phyloP scores from a whole-genome alignment of 2,797 vertebrate genomes.

The Molossus molossus region DNA sequence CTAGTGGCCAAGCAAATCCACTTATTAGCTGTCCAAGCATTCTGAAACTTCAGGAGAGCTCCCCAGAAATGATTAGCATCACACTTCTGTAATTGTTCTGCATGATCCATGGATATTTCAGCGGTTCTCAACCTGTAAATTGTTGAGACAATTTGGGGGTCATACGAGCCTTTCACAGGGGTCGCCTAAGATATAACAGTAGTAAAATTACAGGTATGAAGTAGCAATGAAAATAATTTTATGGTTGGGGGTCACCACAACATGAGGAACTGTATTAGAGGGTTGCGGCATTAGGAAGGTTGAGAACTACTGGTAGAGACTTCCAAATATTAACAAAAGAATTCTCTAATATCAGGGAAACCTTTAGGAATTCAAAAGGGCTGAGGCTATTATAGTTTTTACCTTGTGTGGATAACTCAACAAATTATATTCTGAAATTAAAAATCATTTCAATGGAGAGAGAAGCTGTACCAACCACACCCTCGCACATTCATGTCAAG shows the following conservation, averaged over 20 bases:
- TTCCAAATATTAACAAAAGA: neutral
- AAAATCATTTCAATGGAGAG: conserved; percentile 24
- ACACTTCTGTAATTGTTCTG: neutral
- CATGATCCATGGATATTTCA: neutral
- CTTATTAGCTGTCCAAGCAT: neutral
- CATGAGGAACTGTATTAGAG: too few species aligned
- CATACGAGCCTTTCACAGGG: too few species aligned
- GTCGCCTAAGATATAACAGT: too few species aligned
- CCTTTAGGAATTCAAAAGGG: neutral
- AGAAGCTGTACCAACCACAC: neutral
- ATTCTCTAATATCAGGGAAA: neutral
- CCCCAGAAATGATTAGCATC: neutral
- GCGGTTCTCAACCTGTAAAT: too few species aligned
- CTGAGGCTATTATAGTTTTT: neutral
- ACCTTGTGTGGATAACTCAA: neutral
- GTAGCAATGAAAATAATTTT: too few species aligned
- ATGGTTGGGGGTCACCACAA: too few species aligned
- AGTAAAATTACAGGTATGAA: too few species aligned
- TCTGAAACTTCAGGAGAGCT: neutral
- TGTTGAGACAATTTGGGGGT: too few species aligned
- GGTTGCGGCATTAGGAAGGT: too few species aligned
- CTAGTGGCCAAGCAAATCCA: conserved; percentile 56
- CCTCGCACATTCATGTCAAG: neutral
- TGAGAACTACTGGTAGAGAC: neutral
- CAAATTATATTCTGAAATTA: conserved; percentile 7